Base-by-base conservation (phyloP, 2,797 vertebrate genomes). In the Poecilia picta region DNA sequence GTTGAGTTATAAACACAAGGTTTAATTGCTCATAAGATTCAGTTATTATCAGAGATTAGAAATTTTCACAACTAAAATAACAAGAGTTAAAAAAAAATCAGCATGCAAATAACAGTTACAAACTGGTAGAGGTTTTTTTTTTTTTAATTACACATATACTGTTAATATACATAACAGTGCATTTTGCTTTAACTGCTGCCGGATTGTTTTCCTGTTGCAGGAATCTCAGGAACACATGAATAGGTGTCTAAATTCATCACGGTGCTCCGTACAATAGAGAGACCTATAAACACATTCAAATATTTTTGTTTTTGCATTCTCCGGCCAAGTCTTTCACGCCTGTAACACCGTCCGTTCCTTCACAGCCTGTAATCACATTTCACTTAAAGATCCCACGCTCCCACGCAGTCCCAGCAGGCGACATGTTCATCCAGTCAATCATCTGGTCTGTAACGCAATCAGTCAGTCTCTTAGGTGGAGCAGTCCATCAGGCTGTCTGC, bases 341-440 rank as follows among this genome's bases (percentile, higher is more conserved):
- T 43, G 73, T 12, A 73, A 25, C 13, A 3, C 74, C 62, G 45
- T 78, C 66, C 49, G 8, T 75, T 75, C 70, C 75, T 72, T 80
- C 8, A 6, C 39, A 13, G 51, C 77, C 41, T 64, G 79, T 74
- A 66, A 53, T 83, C 82, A 81, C 83, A 15, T 66, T 79, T 74
- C 31, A 33, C 76, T 49, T 74, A 28, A 62, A 74, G 80, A 93
- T 93, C 93, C 92, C 94, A 93, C 91, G 43, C 91, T 75, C 74
- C 92, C 91, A 92, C 92, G 66, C 88, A 8, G 36, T 86, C 91
- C 85, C 89, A 86, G 89, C 89, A 85, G 79, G 89, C 87, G 47
- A 25, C 78, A 5, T 76, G 79, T 89, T 87, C 80, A 83, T 78
- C 82, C 83, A 88, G 87, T 88, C 92, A 85, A 51, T 91, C 89